Evolutionary conservation across 2,113 vertebrate genomes (phyloP), one percentile per base, ranked within the genome.

Genomic region (Antechinus stuartii): DNA sequence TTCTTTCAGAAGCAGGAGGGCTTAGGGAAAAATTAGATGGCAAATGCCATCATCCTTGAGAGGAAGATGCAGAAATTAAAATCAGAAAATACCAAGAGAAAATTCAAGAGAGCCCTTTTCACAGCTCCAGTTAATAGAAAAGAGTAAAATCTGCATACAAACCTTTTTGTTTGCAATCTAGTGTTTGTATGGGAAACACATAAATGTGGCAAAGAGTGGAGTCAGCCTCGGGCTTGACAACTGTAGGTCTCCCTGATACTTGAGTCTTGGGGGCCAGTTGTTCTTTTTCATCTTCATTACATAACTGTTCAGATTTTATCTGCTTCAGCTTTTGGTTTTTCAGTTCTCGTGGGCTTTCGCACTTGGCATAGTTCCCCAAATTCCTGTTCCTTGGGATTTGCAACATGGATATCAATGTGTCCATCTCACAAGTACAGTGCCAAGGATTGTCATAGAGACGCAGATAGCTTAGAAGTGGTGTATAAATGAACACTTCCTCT

Each of bases 401-500:
- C 96, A 99, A 97, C 98, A 99, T 99, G n/a, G 98, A 98, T 95
- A 99, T 90, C 91, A 99, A 98, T 19, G 99, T 99, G 96, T 99
- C 99, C 96, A 99, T 95, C 56, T 98, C 96, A 97, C 99, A 99
- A 91, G 95, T 97, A 96, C 99, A 99, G 93, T 95, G 98, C 99
- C 99, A 99, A 12, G 99, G 99, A 97, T 99, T 99, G 98, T 99
- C 99, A 24, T 99, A 99, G 49, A 99, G 97, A 56, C 99, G 99
- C 93, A 99, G 98, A 98, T 99, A 99, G 97, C 98, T 98, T 94
- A 99, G 99, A 96, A 98, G 98, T 49, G 99, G 99, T 0, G 98
- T 98, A 1, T 99, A 99, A 89, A 99, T 99, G 98, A 99, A 99
- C 91, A 99, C 97, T 91, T 99, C 99, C 96, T 99, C 99, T 0